Evolutionary conservation across 1,140 invertebrate genomes (phyloP), one percentile per base, ranked within the genome.

Genomic region (Portunus trituberculatus): DNA sequence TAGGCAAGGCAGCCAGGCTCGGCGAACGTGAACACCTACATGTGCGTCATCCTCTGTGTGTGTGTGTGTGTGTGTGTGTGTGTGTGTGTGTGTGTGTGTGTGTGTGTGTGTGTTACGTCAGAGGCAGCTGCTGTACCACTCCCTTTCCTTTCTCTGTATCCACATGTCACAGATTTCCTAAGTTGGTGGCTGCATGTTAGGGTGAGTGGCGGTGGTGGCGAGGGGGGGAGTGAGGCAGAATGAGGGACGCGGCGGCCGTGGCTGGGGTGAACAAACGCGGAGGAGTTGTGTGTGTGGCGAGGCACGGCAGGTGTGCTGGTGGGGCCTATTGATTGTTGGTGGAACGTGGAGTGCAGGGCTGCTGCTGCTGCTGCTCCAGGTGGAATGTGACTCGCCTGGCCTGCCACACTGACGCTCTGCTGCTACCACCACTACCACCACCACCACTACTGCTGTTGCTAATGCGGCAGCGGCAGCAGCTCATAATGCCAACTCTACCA

Each of bases 41-140:
- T 59, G 52, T 59, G 52, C 20, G 52, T 88, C 25, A 25, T 20
- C 25, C 25, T 20, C 20, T 87, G 0, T 87, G 0, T 87, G 0
- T 87, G 14, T 59, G 52, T 59, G 52, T 87, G 84, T 87, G 84
- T 32, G 39, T 87, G 29, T 87, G 84, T 45, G 29, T 87, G 84
- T 88, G 86, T n/a, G 32, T 88, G 86, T 39, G 86, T 88, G 86
- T 88, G 86, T 86, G 86, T n/a, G 32, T 88, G 86, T 39, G 86
- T 88, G 86, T 88, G 86, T 86, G 86, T 29, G 20, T 88, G 28
- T 16, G 12, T 59, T 20, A 59, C 52, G 52, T 29, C 86, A 39
- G 86, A 14, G 28, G 29, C 84, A 87, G 1, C 39, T 45, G 39
- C 16, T 87, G 84, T 87, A 45, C 28, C 39, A 39, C 39, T 39